A percentile compares a stretch with the other conserved stretches of the same genome.
phyloP scores from a whole-genome alignment of 2,797 vertebrate species.

The Odontamblyopus lacepedii region DNA sequence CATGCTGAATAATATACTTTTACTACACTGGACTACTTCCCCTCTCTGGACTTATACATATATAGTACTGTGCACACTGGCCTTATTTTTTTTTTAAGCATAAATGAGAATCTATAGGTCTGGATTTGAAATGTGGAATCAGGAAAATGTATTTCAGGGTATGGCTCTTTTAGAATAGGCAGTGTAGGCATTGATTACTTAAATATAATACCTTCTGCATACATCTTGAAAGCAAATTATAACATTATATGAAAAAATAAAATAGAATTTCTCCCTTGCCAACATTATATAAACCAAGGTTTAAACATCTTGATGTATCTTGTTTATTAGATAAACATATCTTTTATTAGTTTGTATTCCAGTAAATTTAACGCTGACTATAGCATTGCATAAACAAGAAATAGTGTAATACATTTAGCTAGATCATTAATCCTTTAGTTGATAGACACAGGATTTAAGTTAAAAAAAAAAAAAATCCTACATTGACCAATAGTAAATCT shows the following conservation, averaged over 20 bases:
- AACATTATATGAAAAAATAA: too few relatives aligned
- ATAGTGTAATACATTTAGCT: too few relatives aligned
- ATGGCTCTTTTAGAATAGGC: background rate
- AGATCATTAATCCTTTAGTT: background rate
- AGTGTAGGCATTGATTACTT: background rate
- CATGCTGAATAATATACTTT: constrained; percentile 8
- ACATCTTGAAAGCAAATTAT: background rate
- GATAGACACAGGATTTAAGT: background rate
- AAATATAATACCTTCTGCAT: background rate
- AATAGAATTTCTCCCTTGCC: too few relatives aligned
- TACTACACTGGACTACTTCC: constrained; percentile 13
- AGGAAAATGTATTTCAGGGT: background rate
- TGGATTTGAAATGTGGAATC: background rate
- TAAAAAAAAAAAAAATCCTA: background rate
- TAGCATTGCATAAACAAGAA: too few relatives aligned
- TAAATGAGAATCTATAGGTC: background rate
- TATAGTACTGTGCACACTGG: background rate
- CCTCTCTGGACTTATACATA: constrained; percentile 5
- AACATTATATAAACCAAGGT: too few relatives aligned
- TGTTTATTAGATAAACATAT: too few relatives aligned
- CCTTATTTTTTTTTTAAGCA: background rate
- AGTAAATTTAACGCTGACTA: too few relatives aligned
- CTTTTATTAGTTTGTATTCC: too few relatives aligned
- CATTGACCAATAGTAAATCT: background rate
- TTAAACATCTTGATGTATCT: too few relatives aligned